These are phyloP conservation scores for Sylvietta virens DNA, from an alignment of 2,113 vertebrate species.

Conservation along the genomic window DNA sequence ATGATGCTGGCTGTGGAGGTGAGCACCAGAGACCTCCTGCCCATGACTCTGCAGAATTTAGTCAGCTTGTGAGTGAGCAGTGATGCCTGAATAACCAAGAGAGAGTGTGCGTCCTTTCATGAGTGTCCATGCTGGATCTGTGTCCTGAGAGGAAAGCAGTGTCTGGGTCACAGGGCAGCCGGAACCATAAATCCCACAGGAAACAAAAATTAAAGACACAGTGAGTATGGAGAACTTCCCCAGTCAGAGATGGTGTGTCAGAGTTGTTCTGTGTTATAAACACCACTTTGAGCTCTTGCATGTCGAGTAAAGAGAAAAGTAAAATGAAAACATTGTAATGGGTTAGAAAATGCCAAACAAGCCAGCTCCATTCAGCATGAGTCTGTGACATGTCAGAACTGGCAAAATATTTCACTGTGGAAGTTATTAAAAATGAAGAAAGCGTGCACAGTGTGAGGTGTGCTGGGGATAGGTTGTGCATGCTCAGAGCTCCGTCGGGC, in stretches of 20 bases:
- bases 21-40: background rate
- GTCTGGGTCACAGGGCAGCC: background rate
- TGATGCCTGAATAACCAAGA: background rate
- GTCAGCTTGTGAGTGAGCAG: background rate
- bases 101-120: accelerated
- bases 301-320: background rate
- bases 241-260: background rate
- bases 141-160: background rate
- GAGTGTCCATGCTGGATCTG: background rate
- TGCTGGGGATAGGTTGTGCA: background rate
- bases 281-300: background rate
- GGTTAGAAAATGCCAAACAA: background rate
- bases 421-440: background rate
- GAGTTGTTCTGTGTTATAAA: background rate
- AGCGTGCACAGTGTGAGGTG: background rate
- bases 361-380: background rate
- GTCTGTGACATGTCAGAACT: background rate
- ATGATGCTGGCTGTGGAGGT: background rate
- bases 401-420: background rate
- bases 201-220: background rate
- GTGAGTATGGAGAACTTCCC: background rate
- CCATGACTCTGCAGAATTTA: background rate
- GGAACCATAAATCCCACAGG: background rate
- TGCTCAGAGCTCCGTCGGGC: background rate
- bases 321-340: background rate